A percentile compares a stretch with the other conserved stretches of the same genome.
phyloP scores from a whole-genome alignment of 2,888 invertebrate species.

The Drosophila pegasa region DNA sequence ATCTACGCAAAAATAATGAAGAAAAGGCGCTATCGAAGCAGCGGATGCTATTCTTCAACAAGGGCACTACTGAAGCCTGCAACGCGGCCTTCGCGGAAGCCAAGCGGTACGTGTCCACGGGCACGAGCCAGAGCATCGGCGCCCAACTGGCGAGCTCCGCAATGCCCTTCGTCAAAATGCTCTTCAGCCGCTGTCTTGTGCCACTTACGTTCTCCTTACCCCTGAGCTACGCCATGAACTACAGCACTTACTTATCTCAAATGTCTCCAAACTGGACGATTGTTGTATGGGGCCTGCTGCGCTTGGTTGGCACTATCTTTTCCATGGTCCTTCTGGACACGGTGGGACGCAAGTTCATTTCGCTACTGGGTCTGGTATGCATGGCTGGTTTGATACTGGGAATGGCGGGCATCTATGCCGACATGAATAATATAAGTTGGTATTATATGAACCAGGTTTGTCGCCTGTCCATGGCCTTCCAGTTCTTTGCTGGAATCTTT shows the following conservation, averaged over 20 bases:
- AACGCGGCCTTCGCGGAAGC: conserved; percentile 59
- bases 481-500: conserved; percentile 74
- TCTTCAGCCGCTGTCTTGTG: conserved; percentile 71
- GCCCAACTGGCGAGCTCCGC: conserved; percentile 38
- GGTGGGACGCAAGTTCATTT: conserved; percentile 61
- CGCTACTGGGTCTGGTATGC: conserved; percentile 58
- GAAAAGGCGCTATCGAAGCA: conserved; percentile 56
- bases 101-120: conserved; percentile 64
- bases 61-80: conserved; percentile 26
- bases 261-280: conserved; percentile 48
- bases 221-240: conserved; percentile 45
- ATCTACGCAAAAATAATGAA: conserved; percentile 66
- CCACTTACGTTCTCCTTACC: conserved; percentile 78
- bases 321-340: conserved; percentile 57
- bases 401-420: conserved; percentile 54
- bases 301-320: conserved; percentile 61
- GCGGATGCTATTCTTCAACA: conserved; percentile 42
- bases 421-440: neutral
- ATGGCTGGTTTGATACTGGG: conserved; percentile 68
- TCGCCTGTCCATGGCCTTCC: conserved; percentile 61
- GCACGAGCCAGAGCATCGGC: conserved; percentile 39
- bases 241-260: neutral
- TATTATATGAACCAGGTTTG: conserved; percentile 53
- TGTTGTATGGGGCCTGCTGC: conserved; percentile 56
- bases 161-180: conserved; percentile 71